Evolutionary conservation across 2,113 vertebrate genomes (phyloP), one percentile per base, ranked within the genome.

Genomic region (Hepsetus odoe): DNA sequence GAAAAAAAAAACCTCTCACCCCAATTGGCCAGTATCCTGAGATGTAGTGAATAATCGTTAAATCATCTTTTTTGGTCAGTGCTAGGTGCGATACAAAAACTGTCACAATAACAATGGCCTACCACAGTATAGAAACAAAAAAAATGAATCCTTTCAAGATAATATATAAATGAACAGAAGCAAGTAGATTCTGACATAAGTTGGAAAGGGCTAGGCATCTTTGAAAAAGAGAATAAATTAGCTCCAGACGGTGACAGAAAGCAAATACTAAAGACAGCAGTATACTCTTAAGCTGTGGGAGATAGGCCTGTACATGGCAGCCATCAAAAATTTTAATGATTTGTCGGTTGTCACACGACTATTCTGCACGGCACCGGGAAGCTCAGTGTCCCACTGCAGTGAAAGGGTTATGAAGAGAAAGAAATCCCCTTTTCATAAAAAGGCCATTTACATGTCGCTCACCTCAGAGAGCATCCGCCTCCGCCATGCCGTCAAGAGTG

Each of bases 391-490:
- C 81, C 66, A 28, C 70, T 67, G 51, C 51, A 67, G 68, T 80
- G 53, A 78, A n/a, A 71, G 51, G 76, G 68, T 70, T 77, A 83
- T 49, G 70, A 77, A 74, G 71, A 69, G 70, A 76, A 80, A 80
- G 49, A 46, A 76, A 49, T 30, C 65, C 49, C 64, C 68, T 65
- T 72, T 80, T 77, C 61, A 77, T 74, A 76, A 74, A 78, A 80
- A 83, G 86, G 82, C 85, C 82, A 90, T 87, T 86, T 87, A 77
- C 86, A 90, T 86, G 83, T 84, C 83, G 80, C 84, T 87, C 86
- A 84, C 75, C 55, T 51, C 71, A 77, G 69, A 83, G 85, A 83
- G 72, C 71, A 84, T 55, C 81, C 81, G 74, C 80, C 74, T 77
- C 81, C 26, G 28, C 61, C 67, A 28, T 61, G 75, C 74, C 72